A percentile compares a stretch with the other conserved stretches of the same genome.
Evolutionary conservation across 2,797 vertebrate genomes (phyloP).

Genomic region (Emydoidea blandingii): DNA sequence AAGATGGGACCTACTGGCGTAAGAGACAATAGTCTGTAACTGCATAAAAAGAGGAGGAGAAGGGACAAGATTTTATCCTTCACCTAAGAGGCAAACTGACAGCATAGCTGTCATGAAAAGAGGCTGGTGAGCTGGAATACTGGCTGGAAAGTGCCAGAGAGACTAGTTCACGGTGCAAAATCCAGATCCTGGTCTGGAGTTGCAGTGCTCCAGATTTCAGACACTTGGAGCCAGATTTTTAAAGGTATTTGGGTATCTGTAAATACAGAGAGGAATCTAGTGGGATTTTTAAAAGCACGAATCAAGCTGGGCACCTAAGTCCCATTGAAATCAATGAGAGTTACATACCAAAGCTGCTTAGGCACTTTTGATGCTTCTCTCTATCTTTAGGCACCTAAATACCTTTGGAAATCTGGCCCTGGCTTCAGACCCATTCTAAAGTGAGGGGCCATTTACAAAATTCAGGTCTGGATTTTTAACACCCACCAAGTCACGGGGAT

Average conservation of each 20-base stretch:
- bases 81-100: neutral
- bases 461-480: neutral
- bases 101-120: neutral
- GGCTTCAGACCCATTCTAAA: neutral
- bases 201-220: neutral
- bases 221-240: neutral
- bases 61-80: neutral
- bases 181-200: neutral
- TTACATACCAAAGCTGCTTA: neutral
- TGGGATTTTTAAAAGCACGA: neutral
- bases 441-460: rapidly evolving
- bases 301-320: neutral
- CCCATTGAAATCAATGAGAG: neutral
- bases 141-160: neutral
- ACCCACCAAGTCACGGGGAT: neutral
- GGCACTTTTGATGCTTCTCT: neutral
- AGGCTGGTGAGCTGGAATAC: neutral
- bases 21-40: neutral
- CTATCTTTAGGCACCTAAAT: neutral
- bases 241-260: neutral
- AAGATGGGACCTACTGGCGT: neutral
- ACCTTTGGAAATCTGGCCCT: neutral
- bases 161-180: neutral
- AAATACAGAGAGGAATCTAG: neutral
- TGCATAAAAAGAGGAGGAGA: neutral